Evolutionary conservation across 2,888 invertebrate species (phyloP), one percentile per base, ranked within the genome.

Genomic region (Parnassius smintheus): DNA sequence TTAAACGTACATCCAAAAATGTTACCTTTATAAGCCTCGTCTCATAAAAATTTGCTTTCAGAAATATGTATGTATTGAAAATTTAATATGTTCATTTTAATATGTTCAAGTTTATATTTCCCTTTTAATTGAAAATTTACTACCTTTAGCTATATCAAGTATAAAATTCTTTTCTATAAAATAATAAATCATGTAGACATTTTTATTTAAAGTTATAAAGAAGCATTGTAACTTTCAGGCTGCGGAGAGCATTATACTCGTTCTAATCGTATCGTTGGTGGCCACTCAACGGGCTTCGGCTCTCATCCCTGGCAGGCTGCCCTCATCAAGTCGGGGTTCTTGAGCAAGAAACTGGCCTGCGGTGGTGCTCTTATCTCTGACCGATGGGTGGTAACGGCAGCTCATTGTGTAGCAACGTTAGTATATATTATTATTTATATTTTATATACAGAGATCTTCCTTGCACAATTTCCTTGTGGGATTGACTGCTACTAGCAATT

Each of bases 271-370:
- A 98, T 98, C 65, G 98, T 98, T 0, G 98, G 98, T 1, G 98
- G 98, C 0, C 97, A 97, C 74, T 96, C 97, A 18, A 95, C 97
- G 0, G 96, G 96, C 50, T 98, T 98, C 77, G 98, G 96, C 2
- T 96, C 96, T 10, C 97, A 98, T 88, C 98, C 98, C 3, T 98
- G 98, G 98, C 98, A 98, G 88, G 97, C 96, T 2, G 98, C 98
- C 0, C 93, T 98, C 25, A 97, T 98, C 74, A 98, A 98, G 86
- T 96, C 97, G 9, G 97, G 97, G 42, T 98, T 98, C 77, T 92
- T 98, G 18, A 95, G 96, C 70, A 96, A 97, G 83, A 97, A 98
- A 80, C 92, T 98, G 10, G 97, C 98, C 2, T 98, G 98, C 78
- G 98, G 98, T 0, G 98, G 98, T 0, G 98, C 98, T 0, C 85